Evolutionary conservation across 2,113 vertebrate genomes (phyloP).

Genomic region (Myrmecophaga tridactyla): DNA sequence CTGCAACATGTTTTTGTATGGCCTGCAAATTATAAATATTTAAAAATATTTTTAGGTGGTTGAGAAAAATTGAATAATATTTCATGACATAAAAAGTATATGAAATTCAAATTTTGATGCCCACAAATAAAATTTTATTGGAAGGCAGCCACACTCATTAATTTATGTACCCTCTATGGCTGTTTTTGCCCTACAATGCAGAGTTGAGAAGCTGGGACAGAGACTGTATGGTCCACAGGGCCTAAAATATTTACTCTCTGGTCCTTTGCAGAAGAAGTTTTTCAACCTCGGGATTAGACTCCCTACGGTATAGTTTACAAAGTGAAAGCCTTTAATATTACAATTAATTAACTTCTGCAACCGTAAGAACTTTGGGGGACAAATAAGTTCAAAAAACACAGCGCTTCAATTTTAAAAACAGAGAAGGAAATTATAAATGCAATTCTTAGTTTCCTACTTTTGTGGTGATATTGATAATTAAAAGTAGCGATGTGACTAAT

Average conservation of each 20-base stretch:
- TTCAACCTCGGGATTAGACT: neutral
- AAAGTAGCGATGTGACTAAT: conserved; percentile 1
- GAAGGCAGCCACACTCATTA: neutral
- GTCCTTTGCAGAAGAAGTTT: neutral
- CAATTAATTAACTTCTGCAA: neutral
- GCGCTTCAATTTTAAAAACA: neutral
- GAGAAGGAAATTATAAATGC: neutral
- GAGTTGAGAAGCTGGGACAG: neutral
- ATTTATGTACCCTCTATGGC: accelerated
- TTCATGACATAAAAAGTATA: neutral
- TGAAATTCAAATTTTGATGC: neutral
- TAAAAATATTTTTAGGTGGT: conserved; percentile 13
- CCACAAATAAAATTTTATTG: neutral
- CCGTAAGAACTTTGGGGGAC: neutral
- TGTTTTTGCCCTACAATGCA: accelerated
- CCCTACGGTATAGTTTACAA: neutral
- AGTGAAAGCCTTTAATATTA: neutral
- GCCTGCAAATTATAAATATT: neutral
- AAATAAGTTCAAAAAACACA: neutral
- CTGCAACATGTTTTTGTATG: neutral
- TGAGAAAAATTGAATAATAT: neutral
- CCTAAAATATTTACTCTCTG: neutral
- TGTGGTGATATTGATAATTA: neutral
- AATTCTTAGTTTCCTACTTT: neutral
- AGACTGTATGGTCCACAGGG: neutral